Base-by-base conservation (phyloP, 2,113 vertebrate genomes). In the Ovis canadensis region DNA sequence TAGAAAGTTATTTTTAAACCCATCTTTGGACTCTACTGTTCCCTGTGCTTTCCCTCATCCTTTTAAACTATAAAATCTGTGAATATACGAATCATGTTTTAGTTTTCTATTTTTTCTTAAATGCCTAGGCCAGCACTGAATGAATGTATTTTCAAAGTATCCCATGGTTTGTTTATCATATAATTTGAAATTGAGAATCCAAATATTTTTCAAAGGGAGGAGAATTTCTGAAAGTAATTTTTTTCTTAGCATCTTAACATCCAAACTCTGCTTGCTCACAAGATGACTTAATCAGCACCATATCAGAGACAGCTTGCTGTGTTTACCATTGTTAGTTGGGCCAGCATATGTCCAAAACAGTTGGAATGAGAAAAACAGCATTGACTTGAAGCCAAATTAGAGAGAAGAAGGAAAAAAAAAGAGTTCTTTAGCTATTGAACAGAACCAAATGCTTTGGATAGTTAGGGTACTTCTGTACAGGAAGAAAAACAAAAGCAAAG, bases 261-360 rank as follows among this genome's bases (percentile, higher is more conserved):
- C 31, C 7, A 94, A 96, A 91, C 12, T 97, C 23, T 57, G 10
- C 54, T 97, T 98, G 48, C 85, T 98, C 57, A 90, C 88, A 97
- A 97, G 83, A 90, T 98, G 95, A 98, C 91, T 98, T 98, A 97
- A 98, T 97, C 80, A 92, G 93, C 98, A 97, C 93, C 92, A 96
- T 98, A 96, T 77, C 89, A 95, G 97, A 98, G 96, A 98, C 97
- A 97, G 84, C 71, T 77, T 98, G 96, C 96, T 97, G 67, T 97
- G 97, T 98, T 98, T 98, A 95, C 83, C 96, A 57, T 98, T 98
- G 96, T 97, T 96, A 94, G 83, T 96, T 97, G 94, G 95, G 91
- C 74, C 94, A 98, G 91, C 80, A 11, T 98, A 94, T 96, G 86
- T 97, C 97, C 97, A 96, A 97, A 98, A 97, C 92, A 97, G 96